A percentile compares a stretch with the other conserved stretches of the same genome.
Evolutionary conservation across 2,797 vertebrate species (phyloP).

Genomic region (Euphonia xanthogaster): DNA sequence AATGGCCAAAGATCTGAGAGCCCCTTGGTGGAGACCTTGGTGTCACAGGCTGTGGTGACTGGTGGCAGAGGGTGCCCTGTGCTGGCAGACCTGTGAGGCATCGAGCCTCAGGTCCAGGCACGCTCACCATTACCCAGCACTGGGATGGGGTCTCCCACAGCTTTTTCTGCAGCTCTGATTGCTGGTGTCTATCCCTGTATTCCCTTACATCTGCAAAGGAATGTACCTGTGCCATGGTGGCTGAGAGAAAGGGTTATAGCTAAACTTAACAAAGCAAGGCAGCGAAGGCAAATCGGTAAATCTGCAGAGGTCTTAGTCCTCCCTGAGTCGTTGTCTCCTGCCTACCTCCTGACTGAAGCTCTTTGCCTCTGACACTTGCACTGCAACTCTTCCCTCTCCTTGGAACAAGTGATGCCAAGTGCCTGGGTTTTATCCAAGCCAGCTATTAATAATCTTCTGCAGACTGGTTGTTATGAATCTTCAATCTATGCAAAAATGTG

Average conservation of each 20-base stretch:
- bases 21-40: neutral
- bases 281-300: neutral
- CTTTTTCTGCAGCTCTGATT: neutral
- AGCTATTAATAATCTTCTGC: neutral
- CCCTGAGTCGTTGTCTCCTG: neutral
- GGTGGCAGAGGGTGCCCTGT: neutral
- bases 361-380: neutral
- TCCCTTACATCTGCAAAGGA: neutral
- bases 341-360: neutral
- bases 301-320: neutral
- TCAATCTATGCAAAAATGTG: neutral
- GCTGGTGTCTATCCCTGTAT: neutral
- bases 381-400: neutral
- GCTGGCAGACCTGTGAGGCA: neutral
- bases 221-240: accelerated
- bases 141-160: neutral
- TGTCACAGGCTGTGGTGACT: neutral
- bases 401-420: neutral
- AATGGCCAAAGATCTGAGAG: neutral
- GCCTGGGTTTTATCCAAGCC: neutral
- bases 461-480: neutral
- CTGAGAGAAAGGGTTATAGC: neutral
- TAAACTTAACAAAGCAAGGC: neutral
- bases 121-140: neutral
- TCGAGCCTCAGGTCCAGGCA: neutral